Conservation (phyloP, 1,140 invertebrate species). For the Tetranychus urticae region DNA sequence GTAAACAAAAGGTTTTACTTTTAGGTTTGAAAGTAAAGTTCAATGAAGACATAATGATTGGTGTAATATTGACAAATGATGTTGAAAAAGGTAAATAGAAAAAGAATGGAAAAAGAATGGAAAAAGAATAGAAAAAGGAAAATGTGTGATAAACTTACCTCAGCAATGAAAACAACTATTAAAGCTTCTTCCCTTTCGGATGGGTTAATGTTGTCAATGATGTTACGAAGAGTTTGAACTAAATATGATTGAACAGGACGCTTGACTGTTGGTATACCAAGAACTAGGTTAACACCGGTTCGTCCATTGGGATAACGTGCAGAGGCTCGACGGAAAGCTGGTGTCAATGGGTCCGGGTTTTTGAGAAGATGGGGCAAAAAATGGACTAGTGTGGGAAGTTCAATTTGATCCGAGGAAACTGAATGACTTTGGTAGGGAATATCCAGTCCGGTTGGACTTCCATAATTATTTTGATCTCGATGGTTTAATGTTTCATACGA, state of each 20-base stretch:
- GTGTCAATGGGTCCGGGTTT: slow-evolving; percentile 45
- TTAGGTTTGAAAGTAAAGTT: too few species aligned
- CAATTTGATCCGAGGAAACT: background rate
- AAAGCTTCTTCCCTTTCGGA: slow-evolving; percentile 51
- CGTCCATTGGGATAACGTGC: background rate
- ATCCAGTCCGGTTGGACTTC: background rate
- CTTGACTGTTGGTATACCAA: slow-evolving; percentile 70
- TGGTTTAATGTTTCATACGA: background rate
- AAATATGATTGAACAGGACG: slow-evolving; percentile 70
- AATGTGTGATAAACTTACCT: slow-evolving; percentile 24
- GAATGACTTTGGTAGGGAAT: background rate
- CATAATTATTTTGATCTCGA: background rate
- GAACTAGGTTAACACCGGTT: slow-evolving; percentile 39
- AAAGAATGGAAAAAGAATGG: background rate
- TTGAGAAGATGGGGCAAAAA: slow-evolving; percentile 66
- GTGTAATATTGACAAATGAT: too few species aligned
- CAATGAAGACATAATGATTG: too few species aligned
- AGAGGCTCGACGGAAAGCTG: slow-evolving; percentile 29
- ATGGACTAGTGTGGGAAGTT: slow-evolving; percentile 49
- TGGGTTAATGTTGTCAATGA: slow-evolving; percentile 50
- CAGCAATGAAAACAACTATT: slow-evolving; percentile 73
- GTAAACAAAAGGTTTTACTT: background rate
- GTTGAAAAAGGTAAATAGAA: background rate
- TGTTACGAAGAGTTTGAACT: slow-evolving; percentile 57
- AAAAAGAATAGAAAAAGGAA: background rate